Base-by-base conservation (phyloP, 2,797 vertebrate genomes). In the Melopsittacus undulatus region DNA sequence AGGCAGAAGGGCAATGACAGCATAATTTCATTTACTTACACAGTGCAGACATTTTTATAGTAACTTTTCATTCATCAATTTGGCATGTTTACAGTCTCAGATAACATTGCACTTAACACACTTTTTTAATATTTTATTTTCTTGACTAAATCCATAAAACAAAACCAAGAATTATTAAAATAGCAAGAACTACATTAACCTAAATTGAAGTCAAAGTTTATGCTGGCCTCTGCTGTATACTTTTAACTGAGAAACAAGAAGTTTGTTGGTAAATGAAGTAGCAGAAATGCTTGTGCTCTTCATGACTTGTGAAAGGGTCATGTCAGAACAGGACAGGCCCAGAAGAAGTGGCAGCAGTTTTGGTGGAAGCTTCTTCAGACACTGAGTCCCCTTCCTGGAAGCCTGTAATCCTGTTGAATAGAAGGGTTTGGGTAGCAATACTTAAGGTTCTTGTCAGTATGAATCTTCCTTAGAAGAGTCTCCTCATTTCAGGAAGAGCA, bases 81-180 rank as follows among this genome's bases (percentile, higher is more conserved):
- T 95, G 94, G 74, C 76, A 87, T 69, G 83, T 95, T 72, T 90
- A 94, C 75, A 75, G 78, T 77, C 89, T 94, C 73, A 75, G 42
- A 73, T 96, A 83, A 76, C 67, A 29, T 84, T 87, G 66, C 77
- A 77, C 63, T 69, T 87, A 82, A 89, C 36, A 36, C 86, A 64
- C 54, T 94, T 90, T 89, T 85, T 75, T 4, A 93, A 77, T 93
- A 80, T 87, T 91, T 95, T 38, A 88, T 94, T 97, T 94, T 77
- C 79, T 88, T 84, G 59, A 61, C 87, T 92, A 91, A 95, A 88
- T 94, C 81, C 49, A 64, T 86, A 79, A 84, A 93, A 51, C 61
- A 91, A 95, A 95, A 92, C 91, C 74, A 74, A 75, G 61, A 77
- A 64, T 73, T 78, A 92, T 95, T 84, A 84, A 93, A 93, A 83